Evolutionary conservation across 2,113 vertebrate genomes (phyloP).

Genomic region (Cettia cetti): DNA sequence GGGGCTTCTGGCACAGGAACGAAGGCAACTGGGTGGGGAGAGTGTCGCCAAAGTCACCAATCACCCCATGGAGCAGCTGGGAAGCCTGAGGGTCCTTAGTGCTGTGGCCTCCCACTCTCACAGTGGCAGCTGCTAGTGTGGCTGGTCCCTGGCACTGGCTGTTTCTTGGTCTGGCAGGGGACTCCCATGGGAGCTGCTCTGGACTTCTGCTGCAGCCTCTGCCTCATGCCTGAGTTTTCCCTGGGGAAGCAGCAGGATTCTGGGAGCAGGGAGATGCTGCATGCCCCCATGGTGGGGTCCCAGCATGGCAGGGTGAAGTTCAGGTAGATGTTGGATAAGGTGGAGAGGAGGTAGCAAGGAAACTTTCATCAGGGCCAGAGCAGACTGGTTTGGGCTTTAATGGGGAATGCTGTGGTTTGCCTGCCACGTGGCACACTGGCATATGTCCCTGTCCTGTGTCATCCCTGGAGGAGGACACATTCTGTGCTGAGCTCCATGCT

Average conservation of each 20-base stretch:
- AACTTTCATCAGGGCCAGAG: background rate
- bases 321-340: background rate
- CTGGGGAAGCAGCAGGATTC: background rate
- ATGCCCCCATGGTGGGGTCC: background rate
- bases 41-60: background rate
- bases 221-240: background rate
- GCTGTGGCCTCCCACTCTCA: background rate
- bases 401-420: background rate
- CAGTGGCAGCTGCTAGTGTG: rapidly evolving
- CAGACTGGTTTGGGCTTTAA: background rate
- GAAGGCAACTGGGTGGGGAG: background rate
- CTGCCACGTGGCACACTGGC: background rate
- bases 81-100: background rate
- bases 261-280: background rate
- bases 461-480: background rate
- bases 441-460: background rate
- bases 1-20: background rate
- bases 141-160: background rate
- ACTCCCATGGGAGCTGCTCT: background rate
- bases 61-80: rapidly evolving
- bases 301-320: background rate
- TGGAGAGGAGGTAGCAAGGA: background rate
- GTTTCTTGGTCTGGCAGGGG: background rate
- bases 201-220: background rate
- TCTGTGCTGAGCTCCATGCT: background rate